Base-by-base conservation (phyloP, 2,888 invertebrate species). In the Coremacera marginata region DNA sequence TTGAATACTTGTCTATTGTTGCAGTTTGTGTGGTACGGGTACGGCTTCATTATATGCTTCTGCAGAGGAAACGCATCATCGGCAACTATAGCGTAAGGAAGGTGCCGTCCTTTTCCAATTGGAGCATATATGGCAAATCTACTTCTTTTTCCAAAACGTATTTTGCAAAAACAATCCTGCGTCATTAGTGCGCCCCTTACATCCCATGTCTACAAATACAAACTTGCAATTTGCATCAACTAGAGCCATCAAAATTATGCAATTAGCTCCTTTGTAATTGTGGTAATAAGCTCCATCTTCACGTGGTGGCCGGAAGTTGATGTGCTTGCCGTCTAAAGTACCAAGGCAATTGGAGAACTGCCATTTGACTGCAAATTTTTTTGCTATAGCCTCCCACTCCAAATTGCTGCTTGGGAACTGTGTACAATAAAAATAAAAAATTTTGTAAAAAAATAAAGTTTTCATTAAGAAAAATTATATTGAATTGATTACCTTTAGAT, bases 41-140 rank as follows among this genome's bases (percentile, higher is more conserved):
- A 79, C 3, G 80, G 81, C 34, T 81, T 81, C 57, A 80, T 67
- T n/a, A 81, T 16, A 72, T 79, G 62, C 4, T 51, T 62, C 65
- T 78, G 63, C 44, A 81, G n/a, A 7, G 82, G 75, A 70, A 81
- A 80, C 9, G 80, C 80, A 71, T 80, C 78, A 62, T 82, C 80
- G 16, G 65, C 77, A 14, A 78, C 76, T 75, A 79, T 60, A 62
- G 75, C 76, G 25, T 79, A 79, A 16, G 80, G 78, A 19, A 81
- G 44, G 14, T 4, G 57, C 51, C 76, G 49, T 19, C 77, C 77
- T 34, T 76, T 77, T n/a, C 78, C 78, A 16, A 81, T 80, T 9
- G 37, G 4, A n/a, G 57, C 34, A 27, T 77, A 63, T 55, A n/a
- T 5, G 78, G 79, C 51, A 77, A 51, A 8, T 57, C 57, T 49